phyloP scores from a whole-genome alignment of 2,797 vertebrate genomes.

The Manis crassicaudata region DNA sequence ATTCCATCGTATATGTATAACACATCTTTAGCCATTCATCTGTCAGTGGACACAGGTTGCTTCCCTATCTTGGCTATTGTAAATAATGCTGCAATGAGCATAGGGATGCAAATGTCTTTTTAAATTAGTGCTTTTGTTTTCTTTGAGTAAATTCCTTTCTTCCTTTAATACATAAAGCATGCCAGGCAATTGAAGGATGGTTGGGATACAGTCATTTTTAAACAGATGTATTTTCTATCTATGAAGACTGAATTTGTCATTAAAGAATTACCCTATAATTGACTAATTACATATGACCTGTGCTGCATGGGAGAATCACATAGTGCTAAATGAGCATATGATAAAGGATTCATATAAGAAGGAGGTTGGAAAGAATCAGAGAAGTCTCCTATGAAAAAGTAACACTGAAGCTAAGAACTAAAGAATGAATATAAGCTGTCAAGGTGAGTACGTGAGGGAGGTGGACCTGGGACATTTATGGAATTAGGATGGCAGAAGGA shows the following conservation, averaged over 20 bases:
- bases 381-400: not conserved
- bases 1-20: too few species aligned
- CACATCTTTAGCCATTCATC: too few species aligned
- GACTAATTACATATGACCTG: not conserved
- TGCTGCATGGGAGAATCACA: not conserved
- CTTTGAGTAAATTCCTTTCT: not conserved
- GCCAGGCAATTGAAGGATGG: not conserved
- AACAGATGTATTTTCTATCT: not conserved
- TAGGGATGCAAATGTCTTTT: too few species aligned
- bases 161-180: not conserved
- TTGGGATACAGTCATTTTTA: not conserved
- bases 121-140: too few species aligned
- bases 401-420: not conserved
- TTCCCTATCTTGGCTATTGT: too few species aligned
- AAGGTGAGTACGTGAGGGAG: not conserved
- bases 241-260: not conserved
- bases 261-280: not conserved
- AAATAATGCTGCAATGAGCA: too few species aligned
- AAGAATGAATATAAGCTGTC: not conserved
- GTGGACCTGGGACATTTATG: not conserved
- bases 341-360: not conserved
- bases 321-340: not conserved
- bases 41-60: too few species aligned
- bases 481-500: not conserved
- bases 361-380: not conserved